Evolutionary conservation across 2,888 invertebrate genomes (phyloP).

Genomic region (Myopa tessellatipennis): DNA sequence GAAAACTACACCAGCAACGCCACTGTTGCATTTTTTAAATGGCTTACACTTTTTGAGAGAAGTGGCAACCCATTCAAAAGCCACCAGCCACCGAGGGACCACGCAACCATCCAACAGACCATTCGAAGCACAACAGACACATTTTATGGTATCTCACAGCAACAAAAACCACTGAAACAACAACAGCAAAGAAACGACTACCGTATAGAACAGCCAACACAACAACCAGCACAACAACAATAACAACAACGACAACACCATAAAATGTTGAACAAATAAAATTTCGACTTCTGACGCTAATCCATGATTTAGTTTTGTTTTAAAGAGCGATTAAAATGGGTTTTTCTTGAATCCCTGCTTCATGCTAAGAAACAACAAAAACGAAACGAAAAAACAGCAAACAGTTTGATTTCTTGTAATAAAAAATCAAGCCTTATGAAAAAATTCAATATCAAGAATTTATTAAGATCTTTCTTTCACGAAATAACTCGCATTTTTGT

Average conservation of each 20-base stretch:
- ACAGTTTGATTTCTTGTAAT: not conserved
- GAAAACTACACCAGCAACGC: not conserved
- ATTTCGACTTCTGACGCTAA: constrained; percentile 51
- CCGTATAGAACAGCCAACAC: not conserved
- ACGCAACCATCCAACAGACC: not conserved
- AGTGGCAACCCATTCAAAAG: not conserved
- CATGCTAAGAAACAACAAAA: not conserved
- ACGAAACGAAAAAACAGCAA: not conserved
- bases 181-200: constrained; percentile 10
- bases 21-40: no score
- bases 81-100: not conserved
- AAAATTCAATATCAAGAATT: not conserved
- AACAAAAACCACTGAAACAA: not conserved
- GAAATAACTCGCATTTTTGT: not conserved
- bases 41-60: not conserved
- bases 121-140: not conserved
- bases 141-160: not conserved
- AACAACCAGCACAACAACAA: not conserved
- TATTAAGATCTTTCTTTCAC: not conserved
- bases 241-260: constrained; percentile 30
- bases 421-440: constrained; percentile 1
- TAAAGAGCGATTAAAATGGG: constrained; percentile 51
- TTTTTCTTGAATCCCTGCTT: not conserved
- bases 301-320: constrained; percentile 66
- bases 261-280: not conserved